A percentile compares a stretch with the other conserved stretches of the same genome.
Evolutionary conservation across 2,797 vertebrate genomes (phyloP).

Genomic region (Periophthalmus magnuspinnatus): DNA sequence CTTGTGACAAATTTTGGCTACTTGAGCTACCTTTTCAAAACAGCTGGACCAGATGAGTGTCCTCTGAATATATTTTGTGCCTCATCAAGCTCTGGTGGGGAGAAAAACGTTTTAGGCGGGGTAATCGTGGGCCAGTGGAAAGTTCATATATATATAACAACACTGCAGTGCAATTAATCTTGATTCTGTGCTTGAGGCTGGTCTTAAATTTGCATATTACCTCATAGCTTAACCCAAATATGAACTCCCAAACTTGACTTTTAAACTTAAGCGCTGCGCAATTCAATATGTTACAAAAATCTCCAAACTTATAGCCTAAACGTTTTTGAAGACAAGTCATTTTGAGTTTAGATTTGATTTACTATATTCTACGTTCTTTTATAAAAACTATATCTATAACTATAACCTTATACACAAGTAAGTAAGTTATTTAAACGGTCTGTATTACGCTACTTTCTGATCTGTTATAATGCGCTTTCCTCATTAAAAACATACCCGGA

Average conservation of each 20-base stretch:
- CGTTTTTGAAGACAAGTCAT: too few species aligned
- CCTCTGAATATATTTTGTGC: background rate
- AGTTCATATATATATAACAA: constrained; percentile 4
- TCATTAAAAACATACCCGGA: too few species aligned
- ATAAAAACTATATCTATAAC: too few species aligned
- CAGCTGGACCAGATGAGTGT: constrained; percentile 1
- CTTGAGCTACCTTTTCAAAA: background rate
- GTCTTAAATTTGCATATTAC: background rate
- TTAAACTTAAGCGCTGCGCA: background rate
- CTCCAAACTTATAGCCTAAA: background rate
- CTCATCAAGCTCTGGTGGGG: background rate
- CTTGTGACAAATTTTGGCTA: background rate
- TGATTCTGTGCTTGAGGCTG: background rate
- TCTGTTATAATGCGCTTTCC: too few species aligned
- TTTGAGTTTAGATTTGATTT: too few species aligned
- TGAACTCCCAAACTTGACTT: background rate
- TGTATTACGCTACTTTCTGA: too few species aligned
- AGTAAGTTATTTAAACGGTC: too few species aligned
- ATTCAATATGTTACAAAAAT: background rate
- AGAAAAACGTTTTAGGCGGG: background rate
- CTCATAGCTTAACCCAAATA: background rate
- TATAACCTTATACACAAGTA: too few species aligned
- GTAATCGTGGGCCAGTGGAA: background rate
- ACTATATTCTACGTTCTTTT: too few species aligned
- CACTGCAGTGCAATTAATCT: constrained; percentile 6